Conservation (phyloP, 2,113 vertebrate species). For the Ophthalmolycus amberensis region DNA sequence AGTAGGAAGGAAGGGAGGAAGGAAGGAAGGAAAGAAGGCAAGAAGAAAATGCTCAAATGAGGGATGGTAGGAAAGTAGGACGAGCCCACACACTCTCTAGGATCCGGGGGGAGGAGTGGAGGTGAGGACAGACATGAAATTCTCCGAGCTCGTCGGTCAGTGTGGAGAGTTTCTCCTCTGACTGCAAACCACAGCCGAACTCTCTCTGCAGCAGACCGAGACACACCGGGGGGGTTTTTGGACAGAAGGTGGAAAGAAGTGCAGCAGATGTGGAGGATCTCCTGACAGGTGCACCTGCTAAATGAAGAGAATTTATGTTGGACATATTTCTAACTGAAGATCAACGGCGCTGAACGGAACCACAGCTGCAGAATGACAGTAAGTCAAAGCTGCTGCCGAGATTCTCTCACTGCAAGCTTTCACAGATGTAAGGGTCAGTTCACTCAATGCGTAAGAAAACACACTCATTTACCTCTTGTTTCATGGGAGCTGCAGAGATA, state of each 20-base stretch:
- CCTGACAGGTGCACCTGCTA: conserved; percentile 32
- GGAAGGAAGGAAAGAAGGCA: not conserved
- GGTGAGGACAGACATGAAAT: conserved; percentile 36
- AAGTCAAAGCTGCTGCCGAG: conserved; percentile 30
- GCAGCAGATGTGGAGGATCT: conserved; percentile 1
- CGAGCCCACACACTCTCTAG: not conserved
- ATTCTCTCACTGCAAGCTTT: not conserved
- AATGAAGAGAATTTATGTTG: conserved; percentile 5
- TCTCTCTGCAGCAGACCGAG: not conserved
- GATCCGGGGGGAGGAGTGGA: conserved; percentile 29
- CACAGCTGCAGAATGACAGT: conserved; percentile 67
- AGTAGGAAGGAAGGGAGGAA: not conserved
- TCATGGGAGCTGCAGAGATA: not conserved
- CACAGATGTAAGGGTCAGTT: not conserved
- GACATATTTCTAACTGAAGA: conserved; percentile 12
- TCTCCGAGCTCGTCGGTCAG: not conserved
- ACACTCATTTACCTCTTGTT: not conserved
- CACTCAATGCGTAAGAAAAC: not conserved
- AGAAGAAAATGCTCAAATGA: not conserved
- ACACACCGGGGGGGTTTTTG: rapidly evolving
- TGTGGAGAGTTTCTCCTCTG: not conserved
- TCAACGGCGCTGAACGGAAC: conserved; percentile 1
- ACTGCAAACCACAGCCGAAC: not conserved
- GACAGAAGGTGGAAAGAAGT: not conserved
- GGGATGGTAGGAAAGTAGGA: not conserved